Conservation (phyloP, 1,140 invertebrate genomes). For the Anastrepha obliqua region DNA sequence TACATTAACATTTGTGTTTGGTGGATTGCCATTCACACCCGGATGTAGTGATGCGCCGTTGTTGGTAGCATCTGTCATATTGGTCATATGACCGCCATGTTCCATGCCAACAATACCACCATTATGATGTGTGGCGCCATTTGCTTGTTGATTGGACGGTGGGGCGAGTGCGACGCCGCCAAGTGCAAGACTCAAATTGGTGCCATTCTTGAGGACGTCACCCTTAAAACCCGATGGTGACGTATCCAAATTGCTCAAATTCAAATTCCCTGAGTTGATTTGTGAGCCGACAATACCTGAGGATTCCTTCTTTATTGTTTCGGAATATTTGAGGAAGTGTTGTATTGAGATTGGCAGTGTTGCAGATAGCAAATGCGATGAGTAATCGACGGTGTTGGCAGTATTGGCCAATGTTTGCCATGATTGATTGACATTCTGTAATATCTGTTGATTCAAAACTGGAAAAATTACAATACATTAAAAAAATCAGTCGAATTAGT, state of each 20-base stretch:
- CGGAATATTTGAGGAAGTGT: constrained; percentile 74
- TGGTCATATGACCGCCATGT: constrained; percentile 65
- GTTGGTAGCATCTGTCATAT: constrained; percentile 67
- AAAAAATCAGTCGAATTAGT: too few species aligned
- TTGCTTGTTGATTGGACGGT: constrained; percentile 66
- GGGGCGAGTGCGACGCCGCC: constrained; percentile 69
- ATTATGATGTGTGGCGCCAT: constrained; percentile 65
- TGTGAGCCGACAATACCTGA: constrained; percentile 61
- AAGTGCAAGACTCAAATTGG: constrained; percentile 70
- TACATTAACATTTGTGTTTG: constrained; percentile 53
- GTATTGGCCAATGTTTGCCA: constrained; percentile 74
- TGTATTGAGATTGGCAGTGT: constrained; percentile 75
- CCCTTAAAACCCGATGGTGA: constrained; percentile 61
- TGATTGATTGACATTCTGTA: constrained; percentile 74
- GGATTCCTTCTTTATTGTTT: constrained; percentile 74
- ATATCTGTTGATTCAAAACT: constrained; percentile 74
- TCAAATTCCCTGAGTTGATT: constrained; percentile 63
- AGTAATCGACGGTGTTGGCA: constrained; percentile 74
- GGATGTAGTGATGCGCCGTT: constrained; percentile 59
- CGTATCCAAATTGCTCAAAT: constrained; percentile 61
- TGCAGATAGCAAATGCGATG: constrained; percentile 74
- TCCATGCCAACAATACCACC: constrained; percentile 68
- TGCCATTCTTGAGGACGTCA: constrained; percentile 72
- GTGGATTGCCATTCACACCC: constrained; percentile 64
- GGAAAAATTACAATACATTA: neutral